Evolutionary conservation across 1,140 invertebrate genomes (phyloP), one percentile per base, ranked within the genome.

Genomic region (Zophobas morio): DNA sequence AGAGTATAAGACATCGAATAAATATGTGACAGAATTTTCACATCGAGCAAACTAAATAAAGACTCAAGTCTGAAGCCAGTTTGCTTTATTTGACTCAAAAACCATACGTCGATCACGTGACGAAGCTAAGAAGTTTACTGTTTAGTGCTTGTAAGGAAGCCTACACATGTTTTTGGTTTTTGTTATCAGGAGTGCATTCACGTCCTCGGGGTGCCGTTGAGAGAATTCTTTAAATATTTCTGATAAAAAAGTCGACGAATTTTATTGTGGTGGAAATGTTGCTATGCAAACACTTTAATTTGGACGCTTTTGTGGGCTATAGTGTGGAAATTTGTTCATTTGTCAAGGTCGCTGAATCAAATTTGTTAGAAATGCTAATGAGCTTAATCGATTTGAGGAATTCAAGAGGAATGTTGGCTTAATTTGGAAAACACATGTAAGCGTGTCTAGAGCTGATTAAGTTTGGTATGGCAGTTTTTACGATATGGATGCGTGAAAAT

Each of bases 61-160:
- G 60, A 8, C 60, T 42, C 60, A 37, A 40, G 37, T 66, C 60
- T 42, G 37, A 42, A 42, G 39, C 39, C 39, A 42, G 37, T 66
- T 66, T 66, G 60, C 60, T 66, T 66, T 42, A 66, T 66, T 66
- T 42, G 60, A 66, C 37, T 66, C 33, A 66, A 66, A 66, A 66
- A 66, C 39, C 60, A 42, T 66, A 66, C 36, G 37, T 6, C 6
- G 8, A n/a, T 40, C 39, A 66, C 60, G 60, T 66, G 60, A 66
- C 60, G 35, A 40, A 42, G 20, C 37, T n/a, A 42, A 32, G 8
- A 66, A 66, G 42, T 37, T 66, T 42, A 42, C 39, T 40, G 36
- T 66, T 66, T 40, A 66, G 20, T 42, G 39, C 60, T 2, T 42
- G 37, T 66, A 42, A 66, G 60, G 39, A 66, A 42, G 20, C 37